These are phyloP conservation scores for Xylota segnis DNA, from an alignment of 2,888 invertebrate species.

Conservation along the genomic window DNA sequence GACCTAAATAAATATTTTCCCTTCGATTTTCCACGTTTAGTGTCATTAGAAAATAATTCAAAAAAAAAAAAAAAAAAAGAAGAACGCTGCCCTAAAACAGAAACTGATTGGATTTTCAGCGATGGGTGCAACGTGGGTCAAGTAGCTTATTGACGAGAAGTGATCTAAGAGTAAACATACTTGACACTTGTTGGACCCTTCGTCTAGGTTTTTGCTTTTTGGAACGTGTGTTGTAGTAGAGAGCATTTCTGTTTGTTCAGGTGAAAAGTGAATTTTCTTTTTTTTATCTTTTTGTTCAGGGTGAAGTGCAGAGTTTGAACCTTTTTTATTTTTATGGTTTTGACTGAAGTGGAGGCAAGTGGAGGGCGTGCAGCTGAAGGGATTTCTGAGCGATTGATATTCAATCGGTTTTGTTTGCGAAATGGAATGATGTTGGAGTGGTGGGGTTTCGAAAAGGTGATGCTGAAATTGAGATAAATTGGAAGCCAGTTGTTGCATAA, in stretches of 20 bases:
- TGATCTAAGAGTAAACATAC: slow-evolving; percentile 45
- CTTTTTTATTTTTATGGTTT: not conserved
- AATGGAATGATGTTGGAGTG: not conserved
- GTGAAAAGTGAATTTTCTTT: slow-evolving; percentile 48
- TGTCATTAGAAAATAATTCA: slow-evolving; percentile 19
- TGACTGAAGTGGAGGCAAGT: slow-evolving; percentile 13
- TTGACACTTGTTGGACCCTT: slow-evolving; percentile 54
- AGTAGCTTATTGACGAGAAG: slow-evolving; percentile 60
- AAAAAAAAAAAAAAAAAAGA: too few relatives aligned
- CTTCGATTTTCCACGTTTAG: slow-evolving; percentile 38
- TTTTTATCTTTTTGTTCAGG: not conserved
- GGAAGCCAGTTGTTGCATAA: too few relatives aligned
- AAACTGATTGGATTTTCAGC: slow-evolving; percentile 44
- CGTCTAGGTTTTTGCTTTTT: slow-evolving; percentile 30
- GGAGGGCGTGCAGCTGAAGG: not conserved
- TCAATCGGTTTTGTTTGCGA: not conserved
- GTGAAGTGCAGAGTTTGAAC: slow-evolving; percentile 9
- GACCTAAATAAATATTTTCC: slow-evolving; percentile 65
- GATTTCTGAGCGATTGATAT: not conserved
- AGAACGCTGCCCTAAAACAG: slow-evolving; percentile 43
- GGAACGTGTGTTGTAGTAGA: slow-evolving; percentile 36
- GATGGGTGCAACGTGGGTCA: slow-evolving; percentile 60
- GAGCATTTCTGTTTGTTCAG: slow-evolving; percentile 56
- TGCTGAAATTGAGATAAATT: not conserved
- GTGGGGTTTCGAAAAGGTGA: not conserved